Evolutionary conservation across 2,113 vertebrate species (phyloP).

Genomic region (Nyctereutes procyonoides): DNA sequence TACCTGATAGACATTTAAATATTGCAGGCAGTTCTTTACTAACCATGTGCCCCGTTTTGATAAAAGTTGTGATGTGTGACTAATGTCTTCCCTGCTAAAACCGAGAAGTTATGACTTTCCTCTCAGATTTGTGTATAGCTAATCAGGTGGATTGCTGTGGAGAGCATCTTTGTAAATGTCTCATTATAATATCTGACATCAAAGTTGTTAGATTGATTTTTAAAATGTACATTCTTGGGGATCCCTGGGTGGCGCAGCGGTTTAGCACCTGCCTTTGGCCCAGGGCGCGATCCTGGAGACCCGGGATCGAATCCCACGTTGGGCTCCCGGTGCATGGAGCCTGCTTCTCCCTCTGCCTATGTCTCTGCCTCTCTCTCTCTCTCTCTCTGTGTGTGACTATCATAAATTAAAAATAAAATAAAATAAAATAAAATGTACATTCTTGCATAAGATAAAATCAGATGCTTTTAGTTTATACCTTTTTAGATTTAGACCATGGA

Average conservation of each 20-base stretch:
- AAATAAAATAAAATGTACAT: constrained; percentile 8
- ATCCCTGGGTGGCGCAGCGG: too few species aligned
- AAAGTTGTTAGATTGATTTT: constrained; percentile 16
- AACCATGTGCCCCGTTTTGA: not conserved
- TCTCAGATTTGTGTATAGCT: not conserved
- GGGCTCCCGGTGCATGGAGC: too few species aligned
- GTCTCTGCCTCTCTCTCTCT: too few species aligned
- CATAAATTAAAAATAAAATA: too few species aligned
- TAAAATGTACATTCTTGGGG: constrained; percentile 35
- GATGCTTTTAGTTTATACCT: constrained; percentile 53
- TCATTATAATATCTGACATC: not conserved
- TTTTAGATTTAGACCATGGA: constrained; percentile 30
- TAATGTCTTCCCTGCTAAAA: not conserved
- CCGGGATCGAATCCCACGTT: too few species aligned
- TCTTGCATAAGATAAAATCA: constrained; percentile 24
- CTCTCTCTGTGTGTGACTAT: too few species aligned
- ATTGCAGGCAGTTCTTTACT: not conserved
- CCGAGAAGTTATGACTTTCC: not conserved
- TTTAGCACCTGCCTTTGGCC: too few species aligned
- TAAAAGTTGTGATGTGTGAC: not conserved
- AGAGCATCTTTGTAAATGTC: constrained; percentile 1
- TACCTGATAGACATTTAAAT: not conserved
- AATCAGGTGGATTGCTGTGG: not conserved
- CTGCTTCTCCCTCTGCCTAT: too few species aligned
- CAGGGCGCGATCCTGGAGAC: too few species aligned